Conservation (phyloP, 1,140 invertebrate genomes). For the Paralvinella palmiformis region DNA sequence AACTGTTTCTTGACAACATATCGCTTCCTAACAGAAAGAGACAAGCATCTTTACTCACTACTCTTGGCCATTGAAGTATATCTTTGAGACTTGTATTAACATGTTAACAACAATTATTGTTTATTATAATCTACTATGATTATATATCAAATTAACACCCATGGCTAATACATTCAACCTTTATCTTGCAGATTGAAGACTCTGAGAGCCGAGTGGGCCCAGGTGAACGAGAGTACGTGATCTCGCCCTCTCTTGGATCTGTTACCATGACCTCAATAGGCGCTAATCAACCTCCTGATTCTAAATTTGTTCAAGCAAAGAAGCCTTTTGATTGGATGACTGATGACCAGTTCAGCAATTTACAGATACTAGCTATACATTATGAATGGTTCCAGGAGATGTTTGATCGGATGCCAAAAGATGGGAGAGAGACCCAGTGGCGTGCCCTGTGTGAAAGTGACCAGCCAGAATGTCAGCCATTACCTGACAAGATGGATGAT, state of each 20-base stretch:
- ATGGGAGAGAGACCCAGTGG: constrained; percentile 49
- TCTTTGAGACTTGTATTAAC: neutral
- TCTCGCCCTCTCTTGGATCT: constrained; percentile 44
- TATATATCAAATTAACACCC: neutral
- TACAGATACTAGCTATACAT: constrained; percentile 42
- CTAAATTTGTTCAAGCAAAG: constrained; percentile 32
- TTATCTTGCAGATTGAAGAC: constrained; percentile 39
- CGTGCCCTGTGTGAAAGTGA: constrained; percentile 47
- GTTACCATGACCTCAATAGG: constrained; percentile 40
- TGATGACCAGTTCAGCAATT: constrained; percentile 49
- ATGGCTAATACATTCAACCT: neutral
- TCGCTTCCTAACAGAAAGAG: constrained; percentile 36
- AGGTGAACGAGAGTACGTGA: constrained; percentile 46
- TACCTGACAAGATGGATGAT: constrained; percentile 47
- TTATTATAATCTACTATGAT: neutral
- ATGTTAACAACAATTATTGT: neutral
- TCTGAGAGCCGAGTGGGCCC: constrained; percentile 31
- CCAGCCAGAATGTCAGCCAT: constrained; percentile 34
- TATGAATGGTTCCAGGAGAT: constrained; percentile 35
- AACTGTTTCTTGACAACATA: constrained; percentile 35
- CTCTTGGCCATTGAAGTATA: constrained; percentile 43
- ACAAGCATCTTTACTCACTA: constrained; percentile 39
- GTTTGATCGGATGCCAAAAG: constrained; percentile 40
- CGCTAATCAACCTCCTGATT: constrained; percentile 6
- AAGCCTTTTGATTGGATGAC: constrained; percentile 53